Evolutionary conservation across 1,140 invertebrate genomes (phyloP), one percentile per base, ranked within the genome.

Genomic region (Condylostylus longicornis): DNA sequence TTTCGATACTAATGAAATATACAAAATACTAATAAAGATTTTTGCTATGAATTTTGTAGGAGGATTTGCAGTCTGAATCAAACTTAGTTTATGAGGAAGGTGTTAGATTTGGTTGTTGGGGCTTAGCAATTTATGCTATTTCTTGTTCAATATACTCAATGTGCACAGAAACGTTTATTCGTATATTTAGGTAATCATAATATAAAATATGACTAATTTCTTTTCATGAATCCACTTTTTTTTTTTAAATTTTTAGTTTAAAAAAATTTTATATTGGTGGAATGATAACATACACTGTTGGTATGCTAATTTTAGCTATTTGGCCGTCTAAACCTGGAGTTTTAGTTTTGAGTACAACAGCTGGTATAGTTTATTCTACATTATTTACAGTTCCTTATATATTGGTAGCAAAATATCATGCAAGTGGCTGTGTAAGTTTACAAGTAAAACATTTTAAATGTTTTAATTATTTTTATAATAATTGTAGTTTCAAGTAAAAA

Each of bases 341-440:
- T 2, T 70, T 83, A 9, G 34, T 80, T 0, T 78, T 82, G 39
- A 82, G 78, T 2, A 73, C 72, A 51, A 71, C 76, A 2, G 78
- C 79, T 4, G 84, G 84, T 1, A 74, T 87, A 15, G 81, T 86
- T 70, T 88, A 87, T 51, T 79, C 82, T 4, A 86, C 83, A 0
- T 59, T 87, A 5, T 87, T 87, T 43, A 88, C 83, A 1, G 82
- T 88, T 70, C 83, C 84, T 12, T 87, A 85, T 50, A 61, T 87
- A n/a, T 52, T 88, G 19, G 70, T 88, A 18, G 82, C 83, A 13
- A 71, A 79, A 47, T 88, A 87, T 56, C 83, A 88, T 52, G 71
- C 76, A 12, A 71, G 69, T 13, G 72, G 76, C 41, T 71, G 68
- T 62, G 82, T 85, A 69, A 44, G 52, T 50, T 38, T n/a, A 9